A percentile compares a stretch with the other conserved stretches of the same genome.
These are phyloP conservation scores for Dendroctonus valens DNA, from an alignment of 1,140 invertebrate species.

Conservation along the genomic window DNA sequence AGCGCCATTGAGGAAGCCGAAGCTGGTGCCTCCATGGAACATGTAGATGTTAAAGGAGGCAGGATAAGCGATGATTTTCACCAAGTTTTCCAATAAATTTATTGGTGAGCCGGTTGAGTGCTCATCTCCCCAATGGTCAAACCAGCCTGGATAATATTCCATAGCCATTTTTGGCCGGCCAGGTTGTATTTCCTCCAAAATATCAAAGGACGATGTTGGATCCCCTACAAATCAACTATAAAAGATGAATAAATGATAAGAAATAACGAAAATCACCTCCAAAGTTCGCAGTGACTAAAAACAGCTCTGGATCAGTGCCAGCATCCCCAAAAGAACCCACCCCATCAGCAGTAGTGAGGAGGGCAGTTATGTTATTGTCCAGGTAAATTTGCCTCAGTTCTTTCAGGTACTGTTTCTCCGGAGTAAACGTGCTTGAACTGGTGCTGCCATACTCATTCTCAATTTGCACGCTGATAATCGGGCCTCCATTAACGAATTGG, in stretches of 20 bases:
- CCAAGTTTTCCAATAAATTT: constrained; percentile 27
- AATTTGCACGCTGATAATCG: constrained; percentile 56
- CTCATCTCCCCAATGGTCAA: constrained; percentile 52
- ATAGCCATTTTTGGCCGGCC: constrained; percentile 61
- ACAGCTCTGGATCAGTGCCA: constrained; percentile 44
- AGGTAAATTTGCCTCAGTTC: constrained; percentile 48
- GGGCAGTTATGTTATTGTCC: constrained; percentile 50
- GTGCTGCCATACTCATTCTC: constrained; percentile 60
- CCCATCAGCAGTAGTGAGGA: constrained; percentile 57
- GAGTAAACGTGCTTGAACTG: constrained; percentile 43
- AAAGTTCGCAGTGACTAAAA: constrained; percentile 62
- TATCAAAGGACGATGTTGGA: constrained; percentile 47
- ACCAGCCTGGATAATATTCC: constrained; percentile 70
- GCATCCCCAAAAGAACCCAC: constrained; percentile 47
- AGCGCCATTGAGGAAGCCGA: constrained; percentile 67
- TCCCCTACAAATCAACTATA: constrained; percentile 23
- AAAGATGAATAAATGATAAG: background rate
- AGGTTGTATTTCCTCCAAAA: constrained; percentile 53
- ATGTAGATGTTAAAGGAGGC: constrained; percentile 69
- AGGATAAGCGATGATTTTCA: constrained; percentile 45
- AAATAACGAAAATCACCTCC: constrained; percentile 30
- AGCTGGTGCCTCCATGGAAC: constrained; percentile 72
- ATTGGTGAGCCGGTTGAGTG: constrained; percentile 37
- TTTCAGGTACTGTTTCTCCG: constrained; percentile 50
- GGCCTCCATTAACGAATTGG: constrained; percentile 57